Base-by-base conservation (phyloP, 2,888 invertebrate genomes). In the Leptarthrus brevirostris region DNA sequence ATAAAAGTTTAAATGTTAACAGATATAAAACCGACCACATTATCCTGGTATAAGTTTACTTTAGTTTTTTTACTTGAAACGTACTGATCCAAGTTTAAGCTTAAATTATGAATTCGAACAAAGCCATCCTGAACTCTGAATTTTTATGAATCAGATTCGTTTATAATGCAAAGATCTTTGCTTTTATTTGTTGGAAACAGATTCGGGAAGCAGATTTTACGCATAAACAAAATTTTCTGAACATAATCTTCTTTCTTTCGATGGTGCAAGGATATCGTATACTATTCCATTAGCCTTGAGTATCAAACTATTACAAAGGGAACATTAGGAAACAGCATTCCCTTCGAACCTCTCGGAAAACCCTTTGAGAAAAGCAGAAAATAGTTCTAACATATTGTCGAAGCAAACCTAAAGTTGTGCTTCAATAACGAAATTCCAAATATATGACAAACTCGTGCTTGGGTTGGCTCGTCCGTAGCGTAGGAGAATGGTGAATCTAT, bases 281-380 rank as follows among this genome's bases (percentile, higher is more conserved):
- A 69, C 69, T 34, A 16, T 34, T 49, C 30, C 69, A 69, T 69
- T 52, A 69, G 69, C 69, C 30, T 30, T 52, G 20, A 22, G 52
- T 52, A 69, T 49, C 69, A 69, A 69, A n/a, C 16, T 69, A 69
- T 69, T 49, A 52, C 69, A 69, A 69, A 69, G 64, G 69, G 52
- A 52, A 52, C 20, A 34, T 20, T 52, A 3, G 52, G 69, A 52
- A 18, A 64, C 10, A 16, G 24, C 22, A 16, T 5, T 64, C 64
- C 44, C n/a, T 44, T 16, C 22, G 52, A 34, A 52, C 18, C 52
- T 26, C 18, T 18, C 20, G n/a, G 40, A 49, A 52, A 30, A 69
- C 30, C 34, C 26, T 52, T 69, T 69, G 30, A 6, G n/a, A 18
- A 49, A 49, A 30, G 36, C 34, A 69, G 30, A 69, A 69, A 69